These are phyloP conservation scores for Chroicocephalus ridibundus DNA, from an alignment of 2,113 vertebrate species.

Conservation along the genomic window DNA sequence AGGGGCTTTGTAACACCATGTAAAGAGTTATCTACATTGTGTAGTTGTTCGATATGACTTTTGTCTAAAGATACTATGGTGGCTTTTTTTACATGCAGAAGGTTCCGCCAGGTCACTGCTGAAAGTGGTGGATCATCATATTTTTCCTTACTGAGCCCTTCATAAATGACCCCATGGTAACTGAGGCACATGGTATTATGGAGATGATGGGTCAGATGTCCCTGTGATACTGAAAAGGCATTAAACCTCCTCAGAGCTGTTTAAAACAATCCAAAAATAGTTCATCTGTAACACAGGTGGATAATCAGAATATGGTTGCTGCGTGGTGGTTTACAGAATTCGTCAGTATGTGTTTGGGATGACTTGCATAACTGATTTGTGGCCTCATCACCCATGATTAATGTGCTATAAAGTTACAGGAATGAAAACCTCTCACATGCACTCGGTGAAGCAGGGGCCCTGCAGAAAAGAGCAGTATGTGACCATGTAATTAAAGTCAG, in stretches of 20 bases:
- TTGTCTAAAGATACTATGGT: background rate
- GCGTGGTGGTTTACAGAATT: background rate
- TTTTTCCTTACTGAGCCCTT: background rate
- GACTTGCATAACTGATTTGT: background rate
- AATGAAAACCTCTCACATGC: background rate
- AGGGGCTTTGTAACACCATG: background rate
- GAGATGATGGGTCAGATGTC: background rate
- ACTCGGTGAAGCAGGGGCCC: background rate
- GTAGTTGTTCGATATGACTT: background rate
- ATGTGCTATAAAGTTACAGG: constrained; percentile 24
- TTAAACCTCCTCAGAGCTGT: background rate
- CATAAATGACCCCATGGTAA: background rate
- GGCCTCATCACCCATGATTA: constrained; percentile 25
- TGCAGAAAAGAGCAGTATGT: background rate
- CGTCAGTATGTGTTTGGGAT: background rate
- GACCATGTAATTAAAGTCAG: background rate
- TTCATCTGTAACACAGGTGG: background rate
- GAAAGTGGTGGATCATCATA: background rate
- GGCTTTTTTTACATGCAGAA: background rate
- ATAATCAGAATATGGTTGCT: background rate
- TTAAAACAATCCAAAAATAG: background rate
- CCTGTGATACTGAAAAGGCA: background rate
- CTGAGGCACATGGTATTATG: background rate
- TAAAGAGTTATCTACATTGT: background rate
- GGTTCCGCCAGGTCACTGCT: background rate